A percentile compares a stretch with the other conserved stretches of the same genome.
Conservation (phyloP, 2,888 invertebrate genomes). For the Pocota personata region DNA sequence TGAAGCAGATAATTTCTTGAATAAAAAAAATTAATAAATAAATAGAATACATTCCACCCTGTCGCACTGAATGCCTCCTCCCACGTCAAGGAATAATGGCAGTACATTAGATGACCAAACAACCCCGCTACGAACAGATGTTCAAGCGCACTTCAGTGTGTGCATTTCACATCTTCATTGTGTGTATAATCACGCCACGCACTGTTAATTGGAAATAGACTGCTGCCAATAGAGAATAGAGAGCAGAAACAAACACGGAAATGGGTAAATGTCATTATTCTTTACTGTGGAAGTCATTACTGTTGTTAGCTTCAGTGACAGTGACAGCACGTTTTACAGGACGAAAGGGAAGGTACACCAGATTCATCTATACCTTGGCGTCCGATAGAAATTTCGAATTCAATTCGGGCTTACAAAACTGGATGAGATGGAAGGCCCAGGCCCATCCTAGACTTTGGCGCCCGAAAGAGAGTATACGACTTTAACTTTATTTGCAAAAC, state of each 20-base stretch:
- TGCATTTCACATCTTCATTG: constrained; percentile 25
- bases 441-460: too few species aligned
- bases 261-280: constrained; percentile 31
- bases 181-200: constrained; percentile 58
- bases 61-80: background rate
- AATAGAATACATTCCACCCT: background rate
- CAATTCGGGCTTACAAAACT: too few species aligned
- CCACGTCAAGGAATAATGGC: background rate
- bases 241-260: constrained; percentile 11
- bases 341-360: background rate
- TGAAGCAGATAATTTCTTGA: constrained; percentile 8
- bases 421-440: too few species aligned
- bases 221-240: constrained; percentile 43
- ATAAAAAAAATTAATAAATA: background rate
- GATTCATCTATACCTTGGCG: background rate
- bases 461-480: too few species aligned
- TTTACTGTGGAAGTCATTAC: constrained; percentile 1
- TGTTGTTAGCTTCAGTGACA: background rate
- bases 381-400: too few species aligned
- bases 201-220: constrained; percentile 63
- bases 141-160: background rate
- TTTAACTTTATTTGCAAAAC: too few species aligned
- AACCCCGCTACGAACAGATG: constrained; percentile 29
- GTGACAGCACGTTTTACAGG: constrained; percentile 16
- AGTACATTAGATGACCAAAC: background rate